Evolutionary conservation across 2,888 invertebrate species (phyloP), one percentile per base, ranked within the genome.

Genomic region (Xanthia togata): DNA sequence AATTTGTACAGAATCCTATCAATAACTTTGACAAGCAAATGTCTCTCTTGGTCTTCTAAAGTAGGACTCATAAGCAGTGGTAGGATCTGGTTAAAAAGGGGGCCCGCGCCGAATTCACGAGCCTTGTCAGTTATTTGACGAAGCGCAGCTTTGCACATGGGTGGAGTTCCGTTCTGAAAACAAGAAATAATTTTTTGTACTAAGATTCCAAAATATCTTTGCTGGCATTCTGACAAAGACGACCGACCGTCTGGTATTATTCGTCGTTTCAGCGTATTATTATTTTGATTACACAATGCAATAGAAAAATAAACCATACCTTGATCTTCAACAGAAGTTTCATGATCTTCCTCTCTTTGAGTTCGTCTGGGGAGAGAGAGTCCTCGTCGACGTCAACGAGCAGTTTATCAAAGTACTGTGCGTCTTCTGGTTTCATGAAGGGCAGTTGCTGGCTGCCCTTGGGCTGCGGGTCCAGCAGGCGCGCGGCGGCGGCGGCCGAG

Each of bases 31-130:
- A 99, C 99, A 73, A 99, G 97, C 90, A 99, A 97, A 97, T 99
- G 99, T 44, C 99, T 97, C 93, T 99, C 99, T 95, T 99, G 99
- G 95, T 99, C 99, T 95, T 99, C 99, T 23, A 99, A 97, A 0
- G 99, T 99, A 0, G 99, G 99, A 55, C 99, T 99, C 99, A 99
- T 99, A n/a, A 99, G 97, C 79, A 99, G 96, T 0, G 99, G 99
- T 71, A 99, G 96, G 89, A 99, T 99, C 96, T 99, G 99, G 96
- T 99, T 99, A 93, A 99, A 99, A 3, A 99, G 97, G 0, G 99
- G 99, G 0, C 99, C 99, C 0, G 99, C 99, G 0, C 99, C 99
- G 90, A 99, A 99, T 93, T 99, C 99, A 64, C 99, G 97, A 0
- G 99, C 99, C 90, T 99, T 99, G 93, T 99, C 99, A 0, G 99